phyloP scores from a whole-genome alignment of 1,140 invertebrate species.

The Aleiodes sp. region DNA sequence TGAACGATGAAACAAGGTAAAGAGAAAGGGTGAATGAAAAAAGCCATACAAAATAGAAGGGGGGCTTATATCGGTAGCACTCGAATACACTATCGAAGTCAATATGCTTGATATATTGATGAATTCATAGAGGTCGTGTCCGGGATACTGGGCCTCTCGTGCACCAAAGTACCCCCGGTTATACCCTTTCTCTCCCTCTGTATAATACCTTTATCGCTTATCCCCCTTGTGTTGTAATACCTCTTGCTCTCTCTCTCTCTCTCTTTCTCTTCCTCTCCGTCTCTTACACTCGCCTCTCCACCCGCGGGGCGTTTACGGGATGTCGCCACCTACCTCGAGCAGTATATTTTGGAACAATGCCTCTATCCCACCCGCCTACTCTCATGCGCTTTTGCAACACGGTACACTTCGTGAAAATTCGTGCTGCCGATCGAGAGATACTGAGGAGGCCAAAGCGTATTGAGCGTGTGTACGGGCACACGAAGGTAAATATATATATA shows the following conservation, averaged over 20 bases:
- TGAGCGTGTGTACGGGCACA: conserved; percentile 21
- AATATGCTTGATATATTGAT: conserved; percentile 47
- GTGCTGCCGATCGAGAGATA: conserved; percentile 45
- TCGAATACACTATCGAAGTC: conserved; percentile 18
- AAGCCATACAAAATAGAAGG: no score
- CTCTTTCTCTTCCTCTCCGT: neutral
- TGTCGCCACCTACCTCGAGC: conserved; percentile 46
- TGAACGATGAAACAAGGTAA: no score
- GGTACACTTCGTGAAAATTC: conserved; percentile 43
- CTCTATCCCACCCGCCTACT: conserved; percentile 37
- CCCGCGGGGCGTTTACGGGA: conserved; percentile 33
- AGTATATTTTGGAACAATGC: conserved; percentile 47
- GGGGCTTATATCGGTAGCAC: conserved; percentile 1
- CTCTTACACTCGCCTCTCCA: neutral
- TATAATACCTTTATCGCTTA: conserved; percentile 25
- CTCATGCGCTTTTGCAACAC: conserved; percentile 20
- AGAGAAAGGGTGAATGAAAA: no score
- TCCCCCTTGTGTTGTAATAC: neutral
- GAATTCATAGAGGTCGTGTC: conserved; percentile 44
- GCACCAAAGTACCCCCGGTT: conserved; percentile 13
- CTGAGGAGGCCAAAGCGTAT: conserved; percentile 25
- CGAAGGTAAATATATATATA: neutral
- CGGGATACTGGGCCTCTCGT: conserved; percentile 18
- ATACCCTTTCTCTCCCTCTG: conserved; percentile 9
- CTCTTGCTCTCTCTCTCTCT: neutral